A percentile compares a stretch with the other conserved stretches of the same genome.
Evolutionary conservation across 2,888 invertebrate species (phyloP).

Genomic region (Epiblema foenella): DNA sequence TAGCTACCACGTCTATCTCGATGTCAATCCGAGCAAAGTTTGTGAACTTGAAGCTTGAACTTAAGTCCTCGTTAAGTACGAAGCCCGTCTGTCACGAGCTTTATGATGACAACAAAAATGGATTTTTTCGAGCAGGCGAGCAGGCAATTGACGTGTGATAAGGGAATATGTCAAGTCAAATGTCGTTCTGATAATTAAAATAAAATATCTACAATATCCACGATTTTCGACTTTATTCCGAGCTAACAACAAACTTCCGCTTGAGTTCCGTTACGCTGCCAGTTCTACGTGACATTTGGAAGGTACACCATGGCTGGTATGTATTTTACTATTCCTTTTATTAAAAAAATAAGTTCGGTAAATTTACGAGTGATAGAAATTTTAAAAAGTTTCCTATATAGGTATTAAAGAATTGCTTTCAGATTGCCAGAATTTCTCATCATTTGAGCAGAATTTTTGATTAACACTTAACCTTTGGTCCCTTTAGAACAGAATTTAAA

Average conservation of each 20-base stretch:
- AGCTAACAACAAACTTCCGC: background rate
- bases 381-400: background rate
- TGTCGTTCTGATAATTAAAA: conserved; percentile 35
- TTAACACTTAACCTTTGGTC: conserved; percentile 54
- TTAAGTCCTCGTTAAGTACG: too few relatives aligned
- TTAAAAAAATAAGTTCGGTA: conserved; percentile 15
- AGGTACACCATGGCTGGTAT: conserved; percentile 67
- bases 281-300: conserved; percentile 58
- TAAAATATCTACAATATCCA: conserved; percentile 12
- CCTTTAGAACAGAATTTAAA: conserved; percentile 24
- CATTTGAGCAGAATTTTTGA: conserved; percentile 1
- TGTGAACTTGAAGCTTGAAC: too few relatives aligned
- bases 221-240: conserved; percentile 37
- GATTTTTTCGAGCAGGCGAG: conserved; percentile 7
- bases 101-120: background rate
- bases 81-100: too few relatives aligned
- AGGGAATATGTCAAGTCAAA: conserved; percentile 30
- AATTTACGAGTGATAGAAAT: background rate
- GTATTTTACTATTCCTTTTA: conserved; percentile 53
- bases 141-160: conserved; percentile 15
- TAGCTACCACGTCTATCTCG: too few relatives aligned
- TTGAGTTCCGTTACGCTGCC: background rate
- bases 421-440: conserved; percentile 25
- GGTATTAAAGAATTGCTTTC: conserved; percentile 14
- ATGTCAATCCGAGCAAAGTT: too few relatives aligned